Percentiles rank a stretch among this genome's conserved stretches.
Conservation (phyloP, 2,113 vertebrate species). For the Nannospalax galili region DNA sequence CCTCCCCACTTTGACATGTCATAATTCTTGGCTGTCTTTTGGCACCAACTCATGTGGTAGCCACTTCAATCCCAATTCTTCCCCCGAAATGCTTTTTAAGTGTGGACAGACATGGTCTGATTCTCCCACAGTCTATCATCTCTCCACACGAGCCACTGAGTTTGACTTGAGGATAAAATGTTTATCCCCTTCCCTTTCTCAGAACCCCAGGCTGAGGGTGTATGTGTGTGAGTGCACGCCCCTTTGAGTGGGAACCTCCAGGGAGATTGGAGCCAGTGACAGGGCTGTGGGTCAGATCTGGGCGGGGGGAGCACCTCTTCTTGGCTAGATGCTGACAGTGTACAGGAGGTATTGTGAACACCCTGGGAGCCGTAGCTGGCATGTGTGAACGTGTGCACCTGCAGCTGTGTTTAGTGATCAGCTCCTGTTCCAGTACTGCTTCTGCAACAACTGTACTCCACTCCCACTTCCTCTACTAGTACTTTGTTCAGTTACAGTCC, state of each 20-base stretch:
- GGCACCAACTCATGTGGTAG: not conserved
- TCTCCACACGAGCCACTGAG: not conserved
- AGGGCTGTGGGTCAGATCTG: not conserved
- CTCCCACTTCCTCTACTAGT: conserved; percentile 33
- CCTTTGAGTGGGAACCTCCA: not conserved
- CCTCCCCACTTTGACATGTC: not conserved
- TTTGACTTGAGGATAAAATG: not conserved
- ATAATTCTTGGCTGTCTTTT: not conserved
- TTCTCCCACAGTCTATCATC: not conserved
- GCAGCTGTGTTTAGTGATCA: not conserved
- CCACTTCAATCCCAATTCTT: not conserved
- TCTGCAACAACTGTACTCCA: conserved; percentile 59
- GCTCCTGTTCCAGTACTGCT: conserved; percentile 61
- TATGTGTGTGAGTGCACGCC: not conserved
- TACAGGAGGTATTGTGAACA: conserved; percentile 59
- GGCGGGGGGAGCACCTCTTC: not conserved
- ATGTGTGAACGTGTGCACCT: not conserved
- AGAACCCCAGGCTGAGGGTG: not conserved
- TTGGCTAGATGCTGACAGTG: not conserved
- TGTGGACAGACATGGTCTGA: not conserved
- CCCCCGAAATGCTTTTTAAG: not conserved
- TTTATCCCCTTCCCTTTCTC: not conserved
- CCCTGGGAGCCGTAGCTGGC: conserved; percentile 10
- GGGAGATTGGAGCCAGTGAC: not conserved
- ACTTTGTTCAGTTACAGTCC: conserved; percentile 70